Evolutionary conservation across 1,140 invertebrate genomes (phyloP).

Genomic region (Rhopalosiphum padi): DNA sequence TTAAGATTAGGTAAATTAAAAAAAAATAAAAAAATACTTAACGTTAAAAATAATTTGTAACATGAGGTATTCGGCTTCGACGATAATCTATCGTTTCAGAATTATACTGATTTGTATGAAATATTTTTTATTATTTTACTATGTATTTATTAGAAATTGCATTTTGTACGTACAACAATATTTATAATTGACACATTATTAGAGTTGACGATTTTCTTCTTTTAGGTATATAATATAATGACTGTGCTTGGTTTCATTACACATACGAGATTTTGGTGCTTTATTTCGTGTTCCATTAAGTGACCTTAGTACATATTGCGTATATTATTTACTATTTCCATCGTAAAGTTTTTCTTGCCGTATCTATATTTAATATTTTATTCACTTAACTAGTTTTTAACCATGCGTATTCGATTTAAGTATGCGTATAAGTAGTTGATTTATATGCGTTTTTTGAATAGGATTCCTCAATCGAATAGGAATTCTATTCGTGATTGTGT

Average conservation of each 20-base stretch:
- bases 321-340: background rate
- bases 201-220: background rate
- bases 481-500: background rate
- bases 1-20: background rate
- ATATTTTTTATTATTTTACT: too few species aligned
- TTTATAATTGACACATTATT: background rate
- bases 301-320: background rate
- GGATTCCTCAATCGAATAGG: background rate
- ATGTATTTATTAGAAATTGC: background rate
- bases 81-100: background rate
- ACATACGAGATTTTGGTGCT: background rate
- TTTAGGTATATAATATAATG: background rate
- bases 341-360: background rate
- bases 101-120: too few species aligned
- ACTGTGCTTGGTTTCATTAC: background rate
- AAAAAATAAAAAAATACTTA: background rate
- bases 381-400: background rate
- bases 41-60: background rate
- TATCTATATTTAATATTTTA: background rate
- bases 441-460: background rate
- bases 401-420: background rate
- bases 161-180: background rate
- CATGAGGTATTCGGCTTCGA: background rate
- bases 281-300: background rate
- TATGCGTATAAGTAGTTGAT: background rate